Evolutionary conservation across 1,140 invertebrate genomes (phyloP).

Genomic region (Lamellibrachia luymesi): DNA sequence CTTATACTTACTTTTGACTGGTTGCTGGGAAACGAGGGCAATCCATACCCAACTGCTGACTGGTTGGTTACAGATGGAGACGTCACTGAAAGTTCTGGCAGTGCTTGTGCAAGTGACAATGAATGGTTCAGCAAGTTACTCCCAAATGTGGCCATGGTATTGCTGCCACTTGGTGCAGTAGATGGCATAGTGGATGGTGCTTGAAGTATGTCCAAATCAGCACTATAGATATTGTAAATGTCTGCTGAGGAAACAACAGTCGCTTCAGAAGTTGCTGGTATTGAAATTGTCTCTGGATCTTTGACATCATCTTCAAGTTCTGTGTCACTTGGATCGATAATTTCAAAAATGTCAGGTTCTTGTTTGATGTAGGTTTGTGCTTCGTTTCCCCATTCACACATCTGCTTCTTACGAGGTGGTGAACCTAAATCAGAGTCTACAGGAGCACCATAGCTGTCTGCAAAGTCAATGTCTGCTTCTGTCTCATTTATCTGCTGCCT

Average conservation of each 20-base stretch:
- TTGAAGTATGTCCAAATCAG: not conserved
- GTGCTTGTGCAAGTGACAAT: not conserved
- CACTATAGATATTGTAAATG: not conserved
- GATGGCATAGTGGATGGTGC: not conserved
- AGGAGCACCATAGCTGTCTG: not conserved
- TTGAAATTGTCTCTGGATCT: not conserved
- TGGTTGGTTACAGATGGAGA: not conserved
- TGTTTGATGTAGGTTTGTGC: not conserved
- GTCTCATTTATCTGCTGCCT: not conserved
- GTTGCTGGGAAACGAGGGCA: not conserved
- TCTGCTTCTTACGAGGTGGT: not conserved
- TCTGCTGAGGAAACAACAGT: not conserved
- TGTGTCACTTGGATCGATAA: not conserved
- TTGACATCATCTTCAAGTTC: not conserved
- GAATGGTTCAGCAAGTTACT: not conserved
- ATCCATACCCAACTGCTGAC: not conserved
- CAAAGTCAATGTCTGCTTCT: not conserved
- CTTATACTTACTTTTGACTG: not conserved
- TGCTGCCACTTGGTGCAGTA: not conserved
- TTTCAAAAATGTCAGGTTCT: conserved; percentile 5
- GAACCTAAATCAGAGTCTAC: not conserved
- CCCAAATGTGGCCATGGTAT: not conserved
- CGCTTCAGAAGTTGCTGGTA: not conserved
- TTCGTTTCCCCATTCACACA: not conserved
- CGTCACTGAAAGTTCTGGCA: not conserved